Evolutionary conservation across 2,797 vertebrate species (phyloP), one percentile per base, ranked within the genome.

Genomic region (Dermochelys coriacea): DNA sequence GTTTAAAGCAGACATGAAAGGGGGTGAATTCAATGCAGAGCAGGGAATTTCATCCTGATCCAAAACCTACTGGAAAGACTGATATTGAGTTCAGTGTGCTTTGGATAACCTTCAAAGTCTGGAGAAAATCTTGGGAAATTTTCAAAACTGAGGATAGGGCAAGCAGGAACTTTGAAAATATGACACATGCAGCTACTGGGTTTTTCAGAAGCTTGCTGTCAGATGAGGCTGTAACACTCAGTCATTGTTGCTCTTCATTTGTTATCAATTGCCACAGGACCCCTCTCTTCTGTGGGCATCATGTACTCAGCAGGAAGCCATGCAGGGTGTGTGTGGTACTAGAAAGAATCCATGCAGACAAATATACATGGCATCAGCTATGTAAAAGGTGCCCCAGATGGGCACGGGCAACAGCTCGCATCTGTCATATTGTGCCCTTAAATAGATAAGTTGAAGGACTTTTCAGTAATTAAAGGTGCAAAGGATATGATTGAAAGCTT

Each of bases 371-470:
- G 68, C 74, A 91, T 11, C 16, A 16, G n/a, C 80, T 85, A 82
- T 85, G 95, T 81, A 85, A 95, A 95, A 93, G 55, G 77, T 61
- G 21, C 79, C 37, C 71, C 5, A 0, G 79, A 90, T 85, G 14
- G 31, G 84, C 87, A 90, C 75, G 71, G 59, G n/a, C 82, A 96
- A 54, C 75, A n/a, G 86, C 61, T 92, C 92, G 6, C 87, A 97
- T 96, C 47, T 81, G 94, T 97, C 95, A 92, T 74, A 49, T 55
- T 79, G 84, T 71, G 90, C 81, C 92, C 86, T 90, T 80, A 50
- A 15, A 2, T 88, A 96, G 94, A 91, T 81, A 95, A 93, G 93
- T 96, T 94, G 94, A 96, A 97, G 91, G 75, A 92, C 71, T 89
- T 82, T 25, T 81, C 95, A 55, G 55, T 92, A 94, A 96, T 96